Evolutionary conservation across 2,888 invertebrate species (phyloP).

Genomic region (Drosophila borealis): DNA sequence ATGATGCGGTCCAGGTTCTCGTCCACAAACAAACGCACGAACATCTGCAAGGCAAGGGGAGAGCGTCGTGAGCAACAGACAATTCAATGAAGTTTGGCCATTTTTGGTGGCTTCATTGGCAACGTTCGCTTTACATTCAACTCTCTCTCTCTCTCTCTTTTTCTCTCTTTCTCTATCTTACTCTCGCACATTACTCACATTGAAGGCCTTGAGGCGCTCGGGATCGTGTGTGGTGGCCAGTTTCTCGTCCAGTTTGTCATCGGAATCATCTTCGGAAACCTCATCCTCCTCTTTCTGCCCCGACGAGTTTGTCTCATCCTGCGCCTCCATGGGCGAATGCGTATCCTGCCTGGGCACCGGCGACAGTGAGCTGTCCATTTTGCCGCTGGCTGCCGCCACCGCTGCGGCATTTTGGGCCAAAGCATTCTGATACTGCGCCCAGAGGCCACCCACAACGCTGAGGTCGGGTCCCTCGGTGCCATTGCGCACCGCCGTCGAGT

Average conservation of each 20-base stretch:
- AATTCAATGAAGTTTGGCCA: neutral
- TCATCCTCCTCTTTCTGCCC: constrained; percentile 95
- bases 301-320: constrained; percentile 95
- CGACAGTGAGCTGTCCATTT: constrained; percentile 85
- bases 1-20: constrained; percentile 98
- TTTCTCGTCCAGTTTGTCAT: constrained; percentile 95
- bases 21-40: constrained; percentile 97
- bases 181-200: constrained; percentile 88
- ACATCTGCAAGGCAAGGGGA: constrained; percentile 90
- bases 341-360: constrained; percentile 87
- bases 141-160: constrained; percentile 17
- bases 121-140: constrained; percentile 77
- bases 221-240: constrained; percentile 90
- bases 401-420: constrained; percentile 89
- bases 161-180: constrained; percentile 29
- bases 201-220: constrained; percentile 97
- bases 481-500: constrained; percentile 89
- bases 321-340: constrained; percentile 86
- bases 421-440: constrained; percentile 94
- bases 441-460: constrained; percentile 90
- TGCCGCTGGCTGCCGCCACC: constrained; percentile 84
- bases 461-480: constrained; percentile 85
- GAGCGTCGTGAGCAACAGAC: neutral
- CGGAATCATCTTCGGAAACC: constrained; percentile 93
- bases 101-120: constrained; percentile 61